Conservation (phyloP, 2,797 vertebrate genomes). For the Pelochelys cantorii region DNA sequence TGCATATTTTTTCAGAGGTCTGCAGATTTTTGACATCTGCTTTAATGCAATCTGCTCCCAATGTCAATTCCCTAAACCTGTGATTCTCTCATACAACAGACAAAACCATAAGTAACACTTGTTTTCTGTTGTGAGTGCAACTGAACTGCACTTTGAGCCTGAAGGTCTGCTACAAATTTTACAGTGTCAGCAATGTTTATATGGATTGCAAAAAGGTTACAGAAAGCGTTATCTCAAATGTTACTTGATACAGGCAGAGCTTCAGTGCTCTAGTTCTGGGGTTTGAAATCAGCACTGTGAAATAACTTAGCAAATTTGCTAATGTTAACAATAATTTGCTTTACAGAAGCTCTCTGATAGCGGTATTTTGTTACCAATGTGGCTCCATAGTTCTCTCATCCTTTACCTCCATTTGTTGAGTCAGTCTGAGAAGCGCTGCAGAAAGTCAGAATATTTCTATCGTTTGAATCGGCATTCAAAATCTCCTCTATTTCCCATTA, state of each 20-base stretch:
- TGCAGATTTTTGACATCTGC: neutral
- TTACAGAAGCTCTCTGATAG: neutral
- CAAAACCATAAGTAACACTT: neutral
- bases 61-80: neutral
- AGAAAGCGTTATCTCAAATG: slow-evolving; percentile 32
- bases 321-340: slow-evolving; percentile 14
- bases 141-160: neutral
- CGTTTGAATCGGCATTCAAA: neutral
- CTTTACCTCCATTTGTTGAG: slow-evolving; percentile 1
- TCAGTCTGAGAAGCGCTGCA: neutral
- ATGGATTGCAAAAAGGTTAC: slow-evolving; percentile 55
- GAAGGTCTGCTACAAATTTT: slow-evolving; percentile 37
- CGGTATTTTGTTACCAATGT: neutral
- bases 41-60: neutral
- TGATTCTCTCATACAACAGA: neutral
- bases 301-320: slow-evolving; percentile 32
- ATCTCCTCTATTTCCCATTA: neutral
- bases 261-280: slow-evolving; percentile 39
- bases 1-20: neutral
- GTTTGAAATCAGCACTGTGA: slow-evolving; percentile 52
- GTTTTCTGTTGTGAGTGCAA: neutral
- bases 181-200: slow-evolving; percentile 52
- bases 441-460: neutral
- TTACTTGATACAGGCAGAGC: slow-evolving; percentile 26
- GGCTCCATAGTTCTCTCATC: neutral